Evolutionary conservation across 1,140 invertebrate genomes (phyloP).

Genomic region (Marisa cornuarietis): DNA sequence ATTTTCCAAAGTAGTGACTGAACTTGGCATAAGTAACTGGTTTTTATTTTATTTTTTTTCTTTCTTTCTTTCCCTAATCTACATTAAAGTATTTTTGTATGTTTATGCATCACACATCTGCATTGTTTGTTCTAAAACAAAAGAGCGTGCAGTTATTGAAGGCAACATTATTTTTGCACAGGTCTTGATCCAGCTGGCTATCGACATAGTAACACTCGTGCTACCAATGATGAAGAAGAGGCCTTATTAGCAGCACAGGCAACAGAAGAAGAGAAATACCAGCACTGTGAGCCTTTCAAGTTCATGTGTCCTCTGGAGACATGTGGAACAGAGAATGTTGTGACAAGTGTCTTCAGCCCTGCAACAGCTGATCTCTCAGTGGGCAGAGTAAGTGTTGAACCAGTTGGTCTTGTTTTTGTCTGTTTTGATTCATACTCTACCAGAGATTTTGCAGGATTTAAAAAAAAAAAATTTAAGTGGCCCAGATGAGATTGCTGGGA

Average conservation of each 20-base stretch:
- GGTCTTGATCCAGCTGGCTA: conserved; percentile 70
- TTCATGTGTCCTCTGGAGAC: conserved; percentile 62
- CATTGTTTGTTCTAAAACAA: too few relatives aligned
- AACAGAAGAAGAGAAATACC: conserved; percentile 78
- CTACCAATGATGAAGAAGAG: conserved; percentile 68
- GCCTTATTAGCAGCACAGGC: conserved; percentile 67
- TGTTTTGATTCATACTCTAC: neutral
- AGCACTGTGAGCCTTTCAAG: conserved; percentile 73
- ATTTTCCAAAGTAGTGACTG: too few relatives aligned
- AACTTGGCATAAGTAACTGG: too few relatives aligned
- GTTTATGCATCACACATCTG: too few relatives aligned
- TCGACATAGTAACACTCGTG: conserved; percentile 57
- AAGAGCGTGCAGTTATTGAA: too few relatives aligned
- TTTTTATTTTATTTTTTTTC: too few relatives aligned
- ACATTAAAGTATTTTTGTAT: too few relatives aligned
- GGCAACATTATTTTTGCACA: conserved; percentile 15
- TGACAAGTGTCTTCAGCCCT: conserved; percentile 60
- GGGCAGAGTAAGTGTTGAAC: conserved; percentile 50
- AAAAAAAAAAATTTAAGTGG: too few relatives aligned
- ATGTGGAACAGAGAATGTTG: conserved; percentile 65
- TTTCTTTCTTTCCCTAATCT: too few relatives aligned
- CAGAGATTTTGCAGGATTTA: neutral
- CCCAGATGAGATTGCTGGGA: too few relatives aligned
- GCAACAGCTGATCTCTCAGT: neutral
- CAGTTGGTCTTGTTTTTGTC: too few relatives aligned